Conservation (phyloP, 2,113 vertebrate genomes). For the Crotalus helleri region DNA sequence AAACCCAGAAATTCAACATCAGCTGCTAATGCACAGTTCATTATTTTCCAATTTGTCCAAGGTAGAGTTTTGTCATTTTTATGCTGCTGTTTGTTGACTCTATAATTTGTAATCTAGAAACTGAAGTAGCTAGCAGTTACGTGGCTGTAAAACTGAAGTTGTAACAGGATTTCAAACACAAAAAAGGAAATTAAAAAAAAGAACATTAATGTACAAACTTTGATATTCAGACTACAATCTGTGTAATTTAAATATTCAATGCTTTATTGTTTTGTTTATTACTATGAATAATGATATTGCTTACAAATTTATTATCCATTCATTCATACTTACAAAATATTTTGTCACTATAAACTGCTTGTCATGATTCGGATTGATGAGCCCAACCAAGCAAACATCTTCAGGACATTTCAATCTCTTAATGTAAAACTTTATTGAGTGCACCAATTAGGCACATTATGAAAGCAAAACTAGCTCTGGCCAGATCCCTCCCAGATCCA, state of each 20-base stretch:
- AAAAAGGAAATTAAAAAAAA: not conserved
- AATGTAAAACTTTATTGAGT: too few species aligned
- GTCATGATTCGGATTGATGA: too few species aligned
- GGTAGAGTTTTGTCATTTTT: not conserved
- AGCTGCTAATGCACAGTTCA: not conserved
- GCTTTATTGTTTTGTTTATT: not conserved
- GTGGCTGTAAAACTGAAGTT: not conserved
- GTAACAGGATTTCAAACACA: not conserved
- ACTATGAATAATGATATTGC: not conserved
- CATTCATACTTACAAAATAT: not conserved
- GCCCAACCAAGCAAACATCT: too few species aligned
- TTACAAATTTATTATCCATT: not conserved
- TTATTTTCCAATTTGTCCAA: slow-evolving; percentile 22
- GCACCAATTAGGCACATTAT: too few species aligned
- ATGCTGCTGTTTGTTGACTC: not conserved
- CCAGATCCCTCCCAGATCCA: too few species aligned
- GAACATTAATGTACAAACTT: not conserved
- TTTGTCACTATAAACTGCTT: not conserved
- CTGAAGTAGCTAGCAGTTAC: not conserved
- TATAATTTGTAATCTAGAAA: not conserved
- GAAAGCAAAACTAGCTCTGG: too few species aligned
- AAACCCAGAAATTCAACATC: not conserved
- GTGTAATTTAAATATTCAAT: not conserved
- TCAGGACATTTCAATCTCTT: too few species aligned
- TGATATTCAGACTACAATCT: not conserved